These are phyloP conservation scores for Rhyacophila evoluta DNA, from an alignment of 2,888 invertebrate species.

Conservation along the genomic window DNA sequence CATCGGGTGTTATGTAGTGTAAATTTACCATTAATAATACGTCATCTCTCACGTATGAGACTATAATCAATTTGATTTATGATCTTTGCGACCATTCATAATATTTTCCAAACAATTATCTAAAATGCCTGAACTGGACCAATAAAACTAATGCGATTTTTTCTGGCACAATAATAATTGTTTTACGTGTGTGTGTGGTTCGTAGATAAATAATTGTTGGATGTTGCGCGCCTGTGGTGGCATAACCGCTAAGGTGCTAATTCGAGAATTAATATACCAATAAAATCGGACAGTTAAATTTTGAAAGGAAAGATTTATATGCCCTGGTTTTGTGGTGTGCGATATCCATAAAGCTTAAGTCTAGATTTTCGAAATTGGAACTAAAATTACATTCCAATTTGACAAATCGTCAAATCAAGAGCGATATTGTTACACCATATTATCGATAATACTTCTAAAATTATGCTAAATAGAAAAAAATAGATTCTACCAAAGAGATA, in stretches of 20 bases:
- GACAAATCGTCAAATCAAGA: no score
- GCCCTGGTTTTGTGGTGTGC: neutral
- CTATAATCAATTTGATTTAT: neutral
- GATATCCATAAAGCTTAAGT: neutral
- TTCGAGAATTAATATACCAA: neutral
- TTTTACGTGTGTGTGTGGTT: neutral
- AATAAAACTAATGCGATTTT: neutral
- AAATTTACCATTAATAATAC: neutral
- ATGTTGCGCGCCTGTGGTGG: neutral
- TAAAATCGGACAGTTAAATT: neutral
- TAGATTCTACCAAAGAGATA: no score
- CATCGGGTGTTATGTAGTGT: no score
- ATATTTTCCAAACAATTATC: slow-evolving; percentile 8
- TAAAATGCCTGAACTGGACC: neutral
- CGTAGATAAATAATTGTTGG: neutral
- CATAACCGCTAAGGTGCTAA: neutral
- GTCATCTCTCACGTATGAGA: neutral
- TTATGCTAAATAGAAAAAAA: no score
- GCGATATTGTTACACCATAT: no score
- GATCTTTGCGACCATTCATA: neutral
- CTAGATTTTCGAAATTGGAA: neutral
- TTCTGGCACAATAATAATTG: slow-evolving; percentile 1
- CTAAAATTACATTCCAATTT: no score
- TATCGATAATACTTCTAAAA: no score
- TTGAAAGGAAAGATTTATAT: neutral